These are phyloP conservation scores for Channa striata DNA, from an alignment of 2,797 vertebrate species.

Conservation along the genomic window DNA sequence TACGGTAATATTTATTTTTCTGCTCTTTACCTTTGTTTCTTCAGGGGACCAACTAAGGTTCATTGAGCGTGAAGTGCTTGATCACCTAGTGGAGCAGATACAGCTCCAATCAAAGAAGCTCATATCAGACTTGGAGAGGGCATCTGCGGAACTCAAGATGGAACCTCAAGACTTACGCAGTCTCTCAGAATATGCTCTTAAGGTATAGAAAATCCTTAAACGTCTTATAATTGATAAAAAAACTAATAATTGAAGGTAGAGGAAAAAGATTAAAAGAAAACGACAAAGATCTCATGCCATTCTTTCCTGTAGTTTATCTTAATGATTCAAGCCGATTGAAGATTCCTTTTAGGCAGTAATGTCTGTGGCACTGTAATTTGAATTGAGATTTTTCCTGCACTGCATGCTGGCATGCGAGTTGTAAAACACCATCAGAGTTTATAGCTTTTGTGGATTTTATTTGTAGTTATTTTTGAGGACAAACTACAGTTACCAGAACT, in stretches of 20 bases:
- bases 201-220: slow-evolving; percentile 73
- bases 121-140: slow-evolving; percentile 74
- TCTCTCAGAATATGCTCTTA: slow-evolving; percentile 78
- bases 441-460: too few relatives aligned
- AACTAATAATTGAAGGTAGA: background rate
- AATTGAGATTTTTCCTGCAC: background rate
- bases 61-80: slow-evolving; percentile 75
- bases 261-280: background rate
- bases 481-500: background rate
- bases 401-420: slow-evolving; percentile 1
- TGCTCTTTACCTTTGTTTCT: slow-evolving; percentile 20
- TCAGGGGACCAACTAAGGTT: slow-evolving; percentile 77
- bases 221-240: background rate
- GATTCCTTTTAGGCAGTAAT: too few relatives aligned
- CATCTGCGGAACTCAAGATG: slow-evolving; percentile 67
- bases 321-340: slow-evolving; percentile 16
- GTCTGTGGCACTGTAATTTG: slow-evolving; percentile 25
- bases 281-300: slow-evolving; percentile 6
- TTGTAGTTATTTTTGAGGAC: too few relatives aligned
- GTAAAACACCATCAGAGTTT: background rate
- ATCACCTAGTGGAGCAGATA: slow-evolving; percentile 76
- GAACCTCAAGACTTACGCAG: slow-evolving; percentile 72
- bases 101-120: slow-evolving; percentile 71
- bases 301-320: background rate
- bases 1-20: background rate